These are phyloP conservation scores for Temnothorax unifasciatus DNA, from an alignment of 2,888 invertebrate genomes.

Conservation along the genomic window DNA sequence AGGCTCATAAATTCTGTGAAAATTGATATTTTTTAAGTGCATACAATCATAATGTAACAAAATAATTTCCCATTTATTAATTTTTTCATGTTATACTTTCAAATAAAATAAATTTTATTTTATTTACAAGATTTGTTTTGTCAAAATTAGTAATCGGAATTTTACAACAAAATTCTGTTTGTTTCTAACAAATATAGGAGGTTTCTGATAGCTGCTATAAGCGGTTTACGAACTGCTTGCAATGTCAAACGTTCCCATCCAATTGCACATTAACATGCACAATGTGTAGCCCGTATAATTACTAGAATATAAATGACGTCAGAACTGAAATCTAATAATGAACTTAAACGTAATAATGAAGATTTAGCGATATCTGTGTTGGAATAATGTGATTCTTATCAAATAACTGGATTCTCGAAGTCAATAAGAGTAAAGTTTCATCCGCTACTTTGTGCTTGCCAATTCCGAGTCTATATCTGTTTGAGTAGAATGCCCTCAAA, in stretches of 20 bases:
- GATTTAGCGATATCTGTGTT: neutral
- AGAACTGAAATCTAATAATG: too few relatives aligned
- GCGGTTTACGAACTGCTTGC: neutral
- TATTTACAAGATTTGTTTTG: neutral
- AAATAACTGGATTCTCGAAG: slow-evolving; percentile 4
- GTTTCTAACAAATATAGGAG: neutral
- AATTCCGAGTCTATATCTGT: slow-evolving; percentile 1
- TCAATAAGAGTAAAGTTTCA: neutral
- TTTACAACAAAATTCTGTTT: neutral
- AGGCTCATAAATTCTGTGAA: neutral
- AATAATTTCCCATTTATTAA: neutral
- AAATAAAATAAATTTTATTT: slow-evolving; percentile 7
- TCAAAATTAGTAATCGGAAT: neutral
- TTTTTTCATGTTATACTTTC: neutral
- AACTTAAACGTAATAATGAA: slow-evolving; percentile 23
- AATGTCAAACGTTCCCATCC: neutral
- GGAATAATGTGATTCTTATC: slow-evolving; percentile 7
- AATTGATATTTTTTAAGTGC: neutral
- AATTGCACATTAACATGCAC: neutral
- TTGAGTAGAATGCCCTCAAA: neutral
- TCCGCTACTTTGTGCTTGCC: neutral
- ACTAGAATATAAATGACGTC: neutral
- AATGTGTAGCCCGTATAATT: neutral
- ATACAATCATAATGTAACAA: neutral
- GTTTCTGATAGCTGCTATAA: neutral